These are phyloP conservation scores for Thaumetopoea pityocampa DNA, from an alignment of 1,140 invertebrate genomes.

Conservation along the genomic window DNA sequence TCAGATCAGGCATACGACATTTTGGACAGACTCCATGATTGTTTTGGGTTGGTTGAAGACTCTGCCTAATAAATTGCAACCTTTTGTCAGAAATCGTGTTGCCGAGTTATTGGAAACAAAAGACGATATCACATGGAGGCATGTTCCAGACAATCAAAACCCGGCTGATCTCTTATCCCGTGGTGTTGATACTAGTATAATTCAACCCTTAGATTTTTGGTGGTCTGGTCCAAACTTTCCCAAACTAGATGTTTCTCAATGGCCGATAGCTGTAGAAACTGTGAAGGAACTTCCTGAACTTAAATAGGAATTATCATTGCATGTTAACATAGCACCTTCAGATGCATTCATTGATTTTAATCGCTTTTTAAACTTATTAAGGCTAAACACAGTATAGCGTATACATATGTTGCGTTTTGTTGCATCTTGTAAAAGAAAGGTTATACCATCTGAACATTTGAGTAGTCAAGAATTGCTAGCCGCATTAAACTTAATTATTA, in stretches of 20 bases:
- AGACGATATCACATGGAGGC: conserved; percentile 6
- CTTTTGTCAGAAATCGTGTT: conserved; percentile 15
- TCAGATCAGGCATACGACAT: neutral
- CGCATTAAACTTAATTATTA: too few relatives aligned
- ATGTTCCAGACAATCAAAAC: conserved; percentile 12
- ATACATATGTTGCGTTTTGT: too few relatives aligned
- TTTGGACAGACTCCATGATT: conserved; percentile 8
- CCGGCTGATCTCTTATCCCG: conserved; percentile 15
- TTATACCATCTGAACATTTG: too few relatives aligned
- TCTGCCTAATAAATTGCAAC: conserved; percentile 8
- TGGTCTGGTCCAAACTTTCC: conserved; percentile 12
- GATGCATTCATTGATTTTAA: conserved; percentile 5
- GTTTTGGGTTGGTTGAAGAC: conserved; percentile 16
- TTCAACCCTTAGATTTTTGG: conserved; percentile 8
- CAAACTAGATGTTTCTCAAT: neutral
- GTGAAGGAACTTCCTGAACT: conserved; percentile 5
- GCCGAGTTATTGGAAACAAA: conserved; percentile 13
- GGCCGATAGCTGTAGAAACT: neutral
- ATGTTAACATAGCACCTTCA: neutral
- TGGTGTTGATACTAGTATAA: conserved; percentile 1
- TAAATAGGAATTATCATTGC: conserved; percentile 3
- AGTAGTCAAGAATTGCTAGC: too few relatives aligned
- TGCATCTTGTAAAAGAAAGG: too few relatives aligned
- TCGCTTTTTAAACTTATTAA: conserved; percentile 9
- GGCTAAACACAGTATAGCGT: too few relatives aligned